Conservation (phyloP, 2,797 vertebrate species). For the Typhlichthys eigenmanni region DNA sequence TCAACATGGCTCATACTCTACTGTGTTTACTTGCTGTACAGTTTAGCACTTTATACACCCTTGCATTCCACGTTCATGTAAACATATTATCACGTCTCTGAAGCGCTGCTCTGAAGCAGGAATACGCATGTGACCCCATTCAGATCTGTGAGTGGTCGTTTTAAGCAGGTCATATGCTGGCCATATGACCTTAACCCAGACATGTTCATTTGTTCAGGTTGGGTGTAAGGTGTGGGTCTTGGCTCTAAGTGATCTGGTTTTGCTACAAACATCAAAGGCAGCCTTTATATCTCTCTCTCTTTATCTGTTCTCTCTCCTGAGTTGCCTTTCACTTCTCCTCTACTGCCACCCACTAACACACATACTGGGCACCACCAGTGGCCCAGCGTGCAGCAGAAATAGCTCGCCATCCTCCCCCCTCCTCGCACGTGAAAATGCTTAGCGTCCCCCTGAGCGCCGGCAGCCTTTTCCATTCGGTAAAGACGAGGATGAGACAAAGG, state of each 20-base stretch:
- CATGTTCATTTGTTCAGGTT: neutral
- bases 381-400: constrained; percentile 59
- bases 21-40: no score
- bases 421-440: constrained; percentile 56
- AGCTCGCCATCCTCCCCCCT: constrained; percentile 41
- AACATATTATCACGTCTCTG: constrained; percentile 29
- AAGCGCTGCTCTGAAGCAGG: constrained; percentile 4
- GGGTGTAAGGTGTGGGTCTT: no score
- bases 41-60: neutral
- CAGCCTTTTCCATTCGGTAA: constrained; percentile 40
- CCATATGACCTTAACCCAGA: constrained; percentile 6
- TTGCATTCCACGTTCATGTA: constrained; percentile 7
- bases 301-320: constrained; percentile 11
- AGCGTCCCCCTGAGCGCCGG: constrained; percentile 51
- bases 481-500: constrained; percentile 8
- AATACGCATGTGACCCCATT: neutral
- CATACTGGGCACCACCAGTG: constrained; percentile 57
- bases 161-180: neutral
- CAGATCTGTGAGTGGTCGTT: neutral
- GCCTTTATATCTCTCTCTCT: constrained; percentile 1
- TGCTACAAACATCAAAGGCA: no score
- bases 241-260: no score
- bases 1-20: no score
- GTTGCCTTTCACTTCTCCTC: constrained; percentile 63
- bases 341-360: constrained; percentile 67